Evolutionary conservation across 2,797 vertebrate species (phyloP), one percentile per base, ranked within the genome.

Genomic region (Cryptoprocta ferox): DNA sequence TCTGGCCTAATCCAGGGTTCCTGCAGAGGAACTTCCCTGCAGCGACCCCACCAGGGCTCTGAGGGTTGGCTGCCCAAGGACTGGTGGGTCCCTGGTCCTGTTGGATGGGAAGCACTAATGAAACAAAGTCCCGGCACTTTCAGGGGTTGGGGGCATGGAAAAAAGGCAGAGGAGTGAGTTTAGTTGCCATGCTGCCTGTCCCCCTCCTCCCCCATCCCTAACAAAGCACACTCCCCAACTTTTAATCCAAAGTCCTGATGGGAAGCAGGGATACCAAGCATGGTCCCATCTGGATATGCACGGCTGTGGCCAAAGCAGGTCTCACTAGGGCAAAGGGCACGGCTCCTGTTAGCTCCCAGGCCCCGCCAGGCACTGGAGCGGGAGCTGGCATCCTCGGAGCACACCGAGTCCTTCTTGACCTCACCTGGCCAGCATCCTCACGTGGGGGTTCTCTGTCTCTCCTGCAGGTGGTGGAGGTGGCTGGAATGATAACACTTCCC

Each of bases 381-480:
- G 18, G 50, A 12, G 21, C 4, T 0, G 59, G 16, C 1, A 1
- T 45, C 39, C 73, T 12, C 18, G 11, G 21, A 65, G 6, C 0
- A 4, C 39, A 6, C 8, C 0, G 0, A 1, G 18, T 2, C n/a
- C 65, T 5, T 68, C 42, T 19, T 9, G 6, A 5, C 18, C 2
- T 1, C 6, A 5, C 61, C 65, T 15, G 4, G 48, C 73, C 35
- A 0, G 65, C 11, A 1, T 39, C 68, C 95, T 89, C 79, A 56
- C 26, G 6, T 1, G 5, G 42, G 6, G 66, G 37, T 95, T 98
- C 96, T 98, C 91, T 97, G 39, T 98, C 98, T 97, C 90, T 68
- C 95, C 98, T 96, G 96, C 99, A 99, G 99, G 99, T 98, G 99
- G 99, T 97, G 99, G 99, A 96, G 99, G 99, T 96, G 99, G 99